Conservation (phyloP, 2,888 invertebrate species). For the Nasonia oneida region DNA sequence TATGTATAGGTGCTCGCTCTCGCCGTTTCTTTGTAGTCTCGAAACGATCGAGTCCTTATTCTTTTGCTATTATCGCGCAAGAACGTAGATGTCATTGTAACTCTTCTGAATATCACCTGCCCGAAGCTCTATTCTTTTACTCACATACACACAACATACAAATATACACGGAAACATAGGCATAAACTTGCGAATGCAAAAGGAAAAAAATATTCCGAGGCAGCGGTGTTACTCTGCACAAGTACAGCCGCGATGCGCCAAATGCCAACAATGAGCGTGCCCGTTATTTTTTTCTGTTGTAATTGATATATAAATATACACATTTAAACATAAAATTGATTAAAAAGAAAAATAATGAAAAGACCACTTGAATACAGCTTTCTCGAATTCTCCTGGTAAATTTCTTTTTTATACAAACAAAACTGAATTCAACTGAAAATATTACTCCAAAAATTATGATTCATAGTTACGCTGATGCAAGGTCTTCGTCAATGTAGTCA, state of each 20-base stretch:
- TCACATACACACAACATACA: background rate
- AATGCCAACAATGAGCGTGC: conserved; percentile 21
- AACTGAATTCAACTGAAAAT: conserved; percentile 51
- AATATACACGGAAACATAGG: conserved; percentile 5
- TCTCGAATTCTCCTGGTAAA: conserved; percentile 50
- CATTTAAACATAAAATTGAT: conserved; percentile 39
- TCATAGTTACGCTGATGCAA: conserved; percentile 13
- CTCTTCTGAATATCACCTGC: conserved; percentile 58
- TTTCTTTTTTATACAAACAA: conserved; percentile 45
- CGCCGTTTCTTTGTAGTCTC: conserved; percentile 19
- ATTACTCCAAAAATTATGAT: conserved; percentile 38
- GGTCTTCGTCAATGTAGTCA: conserved; percentile 39
- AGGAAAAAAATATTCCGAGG: conserved; percentile 51
- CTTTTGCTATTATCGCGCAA: conserved; percentile 44
- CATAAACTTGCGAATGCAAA: background rate
- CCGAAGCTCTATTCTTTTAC: conserved; percentile 47
- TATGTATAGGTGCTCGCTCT: conserved; percentile 35
- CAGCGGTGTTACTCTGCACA: conserved; percentile 26
- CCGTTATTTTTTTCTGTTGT: conserved; percentile 50
- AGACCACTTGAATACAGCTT: conserved; percentile 41
- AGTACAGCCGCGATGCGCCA: background rate
- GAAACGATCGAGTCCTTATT: conserved; percentile 24
- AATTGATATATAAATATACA: conserved; percentile 43
- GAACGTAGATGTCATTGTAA: conserved; percentile 58
- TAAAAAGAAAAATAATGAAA: conserved; percentile 14